Percentiles rank a stretch among this genome's conserved stretches.
phyloP scores from a whole-genome alignment of 2,113 vertebrate species.

The Zosterops japonicus region DNA sequence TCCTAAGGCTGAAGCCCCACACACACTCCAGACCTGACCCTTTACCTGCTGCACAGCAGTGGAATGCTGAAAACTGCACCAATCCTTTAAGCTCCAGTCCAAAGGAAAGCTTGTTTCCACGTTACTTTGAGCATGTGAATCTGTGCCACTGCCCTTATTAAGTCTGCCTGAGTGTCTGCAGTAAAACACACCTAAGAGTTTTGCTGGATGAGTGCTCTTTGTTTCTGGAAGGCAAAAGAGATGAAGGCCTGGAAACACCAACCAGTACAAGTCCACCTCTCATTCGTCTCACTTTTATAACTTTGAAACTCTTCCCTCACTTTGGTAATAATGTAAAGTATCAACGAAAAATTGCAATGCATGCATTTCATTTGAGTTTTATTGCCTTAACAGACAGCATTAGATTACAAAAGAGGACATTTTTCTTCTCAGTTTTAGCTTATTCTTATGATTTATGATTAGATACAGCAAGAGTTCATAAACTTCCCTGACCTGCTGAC shows the following conservation, averaged over 20 bases:
- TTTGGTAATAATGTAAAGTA: conserved; percentile 85
- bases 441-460: conserved; percentile 88
- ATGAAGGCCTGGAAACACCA: neutral
- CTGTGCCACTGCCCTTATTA: neutral
- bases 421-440: conserved; percentile 85
- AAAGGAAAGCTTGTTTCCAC: neutral
- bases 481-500: conserved; percentile 87
- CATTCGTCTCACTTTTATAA: conserved; percentile 77
- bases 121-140: neutral
- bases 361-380: conserved; percentile 86
- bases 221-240: neutral
- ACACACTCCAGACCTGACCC: neutral
- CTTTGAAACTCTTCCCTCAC: conserved; percentile 78
- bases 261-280: conserved; percentile 14
- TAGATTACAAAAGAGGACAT: conserved; percentile 86
- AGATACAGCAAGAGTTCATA: conserved; percentile 88
- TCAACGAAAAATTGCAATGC: conserved; percentile 83
- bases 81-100: neutral
- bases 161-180: neutral
- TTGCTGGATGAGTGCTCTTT: neutral
- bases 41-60: neutral
- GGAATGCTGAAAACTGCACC: neutral
- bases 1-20: neutral
- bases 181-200: neutral
- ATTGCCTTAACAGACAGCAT: conserved; percentile 85